phyloP scores from a whole-genome alignment of 1,140 invertebrate species.

The Diorhabda sublineata region DNA sequence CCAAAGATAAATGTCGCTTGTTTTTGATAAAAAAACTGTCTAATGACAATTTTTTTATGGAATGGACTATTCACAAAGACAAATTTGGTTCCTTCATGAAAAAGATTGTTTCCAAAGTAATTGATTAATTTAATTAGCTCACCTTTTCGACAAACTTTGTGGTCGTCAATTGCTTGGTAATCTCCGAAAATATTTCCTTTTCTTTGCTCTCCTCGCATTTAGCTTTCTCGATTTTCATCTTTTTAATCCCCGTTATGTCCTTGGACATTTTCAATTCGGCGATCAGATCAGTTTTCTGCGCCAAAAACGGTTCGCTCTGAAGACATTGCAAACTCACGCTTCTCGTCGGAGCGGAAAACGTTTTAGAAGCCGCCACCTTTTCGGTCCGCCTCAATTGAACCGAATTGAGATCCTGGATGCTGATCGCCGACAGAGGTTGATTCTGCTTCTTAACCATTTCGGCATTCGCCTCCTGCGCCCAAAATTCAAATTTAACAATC shows the following conservation, averaged over 20 bases:
- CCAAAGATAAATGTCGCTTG: too few relatives aligned
- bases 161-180: slow-evolving; percentile 76
- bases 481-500: too few relatives aligned
- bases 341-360: slow-evolving; percentile 70
- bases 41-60: too few relatives aligned
- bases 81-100: too few relatives aligned
- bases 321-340: slow-evolving; percentile 68
- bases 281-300: slow-evolving; percentile 80
- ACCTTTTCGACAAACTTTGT: slow-evolving; percentile 88
- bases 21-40: too few relatives aligned
- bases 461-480: slow-evolving; percentile 33
- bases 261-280: slow-evolving; percentile 86
- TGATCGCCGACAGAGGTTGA: slow-evolving; percentile 76
- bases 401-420: slow-evolving; percentile 78
- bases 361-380: slow-evolving; percentile 70
- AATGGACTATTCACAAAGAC: too few relatives aligned
- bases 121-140: slow-evolving; percentile 23
- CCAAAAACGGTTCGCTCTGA: slow-evolving; percentile 68
- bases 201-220: slow-evolving; percentile 75
- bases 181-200: slow-evolving; percentile 75
- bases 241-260: slow-evolving; percentile 84
- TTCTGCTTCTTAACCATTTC: slow-evolving; percentile 51
- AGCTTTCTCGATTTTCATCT: slow-evolving; percentile 81
- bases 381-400: slow-evolving; percentile 71
- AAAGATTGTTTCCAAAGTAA: too few relatives aligned